phyloP scores from a whole-genome alignment of 2,797 vertebrate genomes.

The Danio kyathit region DNA sequence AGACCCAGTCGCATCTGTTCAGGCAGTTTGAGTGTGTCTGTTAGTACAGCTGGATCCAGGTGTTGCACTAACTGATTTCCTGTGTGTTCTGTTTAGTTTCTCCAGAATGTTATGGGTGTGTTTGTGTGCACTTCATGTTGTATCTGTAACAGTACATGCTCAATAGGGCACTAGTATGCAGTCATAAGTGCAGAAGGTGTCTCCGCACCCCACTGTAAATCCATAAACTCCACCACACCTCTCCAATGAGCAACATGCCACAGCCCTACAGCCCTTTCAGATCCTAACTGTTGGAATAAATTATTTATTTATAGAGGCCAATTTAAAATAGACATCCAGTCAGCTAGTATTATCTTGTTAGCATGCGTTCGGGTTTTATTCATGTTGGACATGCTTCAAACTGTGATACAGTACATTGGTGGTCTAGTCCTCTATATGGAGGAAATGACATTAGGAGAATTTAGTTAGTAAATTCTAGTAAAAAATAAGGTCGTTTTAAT shows the following conservation, averaged over 20 bases:
- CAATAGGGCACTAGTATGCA: neutral
- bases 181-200: constrained; percentile 42
- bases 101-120: constrained; percentile 33
- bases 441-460: neutral
- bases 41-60: constrained; percentile 44
- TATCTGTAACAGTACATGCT: constrained; percentile 30
- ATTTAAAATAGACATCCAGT: constrained; percentile 42
- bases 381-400: neutral
- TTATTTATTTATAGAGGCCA: constrained; percentile 33
- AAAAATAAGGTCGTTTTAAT: neutral
- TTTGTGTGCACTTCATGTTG: constrained; percentile 42
- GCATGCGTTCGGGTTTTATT: constrained; percentile 27
- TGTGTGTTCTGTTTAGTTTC: constrained; percentile 7
- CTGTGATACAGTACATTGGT: neutral
- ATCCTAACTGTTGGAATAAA: constrained; percentile 17
- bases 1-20: neutral
- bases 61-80: constrained; percentile 18
- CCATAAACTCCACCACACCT: constrained; percentile 44
- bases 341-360: constrained; percentile 43
- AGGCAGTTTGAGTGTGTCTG: constrained; percentile 9
- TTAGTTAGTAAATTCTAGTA: neutral
- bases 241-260: constrained; percentile 21
- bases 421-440: neutral
- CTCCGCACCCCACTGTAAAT: constrained; percentile 53
- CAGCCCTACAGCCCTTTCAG: neutral